Evolutionary conservation across 2,888 invertebrate genomes (phyloP).

Genomic region (Tribolium freemani): DNA sequence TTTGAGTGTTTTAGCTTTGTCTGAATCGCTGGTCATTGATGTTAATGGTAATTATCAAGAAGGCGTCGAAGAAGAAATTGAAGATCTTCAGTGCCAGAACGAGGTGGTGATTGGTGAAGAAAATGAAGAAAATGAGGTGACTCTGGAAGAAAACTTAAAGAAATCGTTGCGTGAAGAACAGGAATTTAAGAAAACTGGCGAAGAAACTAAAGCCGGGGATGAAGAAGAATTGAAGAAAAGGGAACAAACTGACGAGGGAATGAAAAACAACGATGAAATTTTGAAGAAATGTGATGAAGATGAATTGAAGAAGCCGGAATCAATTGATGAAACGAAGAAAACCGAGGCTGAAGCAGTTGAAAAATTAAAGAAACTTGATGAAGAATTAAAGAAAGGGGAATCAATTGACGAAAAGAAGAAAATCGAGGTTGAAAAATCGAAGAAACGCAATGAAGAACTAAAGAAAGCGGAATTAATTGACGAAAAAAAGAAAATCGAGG

Average conservation of each 20-base stretch:
- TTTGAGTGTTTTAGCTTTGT: conserved; percentile 57
- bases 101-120: conserved; percentile 56
- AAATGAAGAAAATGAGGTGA: conserved; percentile 51
- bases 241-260: too few species aligned
- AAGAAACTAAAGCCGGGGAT: too few species aligned
- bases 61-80: conserved; percentile 12
- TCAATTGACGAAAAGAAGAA: neutral
- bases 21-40: conserved; percentile 55
- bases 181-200: neutral
- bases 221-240: neutral
- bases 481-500: neutral
- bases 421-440: neutral
- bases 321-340: too few species aligned
- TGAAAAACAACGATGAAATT: neutral
- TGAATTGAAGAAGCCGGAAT: too few species aligned
- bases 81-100: conserved; percentile 31
- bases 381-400: neutral
- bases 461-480: neutral
- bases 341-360: neutral
- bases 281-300: neutral
- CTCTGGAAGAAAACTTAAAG: conserved; percentile 3
- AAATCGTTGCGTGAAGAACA: neutral
- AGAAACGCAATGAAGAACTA: conserved; percentile 2
- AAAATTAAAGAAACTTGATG: conserved; percentile 3
- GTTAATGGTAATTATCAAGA: conserved; percentile 56